Evolutionary conservation across 2,113 vertebrate species (phyloP), one percentile per base, ranked within the genome.

Genomic region (Seriola dumerili): DNA sequence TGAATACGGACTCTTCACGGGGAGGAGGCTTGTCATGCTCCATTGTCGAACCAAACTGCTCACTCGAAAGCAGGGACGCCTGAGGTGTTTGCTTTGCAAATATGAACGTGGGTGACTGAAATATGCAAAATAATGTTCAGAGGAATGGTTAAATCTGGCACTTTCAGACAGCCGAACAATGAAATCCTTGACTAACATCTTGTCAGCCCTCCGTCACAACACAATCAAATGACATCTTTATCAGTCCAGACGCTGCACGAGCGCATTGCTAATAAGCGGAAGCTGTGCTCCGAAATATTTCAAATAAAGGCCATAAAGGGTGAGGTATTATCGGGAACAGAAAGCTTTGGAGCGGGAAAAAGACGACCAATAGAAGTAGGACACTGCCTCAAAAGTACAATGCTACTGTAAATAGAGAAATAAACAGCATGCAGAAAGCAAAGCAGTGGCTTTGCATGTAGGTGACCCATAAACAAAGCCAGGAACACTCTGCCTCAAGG

Each of bases 391-490:
- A 75, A 80, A 83, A 84, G 61, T 88, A 78, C 85, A 90, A 81
- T 71, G 65, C 75, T 78, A 88, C 74, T 83, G 84, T 90, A 89
- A 91, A 93, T 78, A 83, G 58, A 76, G 38, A 88, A 84, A 87
- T 88, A 90, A 91, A 91, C 77, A 89, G 68, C 75, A 81, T 54
- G 77, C 58, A 72, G 44, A 82, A 83, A 81, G 70, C 77, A 58
- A 62, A 59, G 69, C 34, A 83, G 81, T 5, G 4, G 65, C 78
- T 82, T 57, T 78, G 64, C 80, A 89, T 93, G 69, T 92, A 88
- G 89, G 88, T 93, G 92, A 93, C 89, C 91, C 89, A 89, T 88
- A 88, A 91, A 93, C 72, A 84, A 88, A 85, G 70, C 29, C 65
- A 76, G 85, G 67, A 84, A 87, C 78, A 83, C 65, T 84, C 64